Evolutionary conservation across 2,797 vertebrate species (phyloP), one percentile per base, ranked within the genome.

Genomic region (Chiloscyllium punctatum): DNA sequence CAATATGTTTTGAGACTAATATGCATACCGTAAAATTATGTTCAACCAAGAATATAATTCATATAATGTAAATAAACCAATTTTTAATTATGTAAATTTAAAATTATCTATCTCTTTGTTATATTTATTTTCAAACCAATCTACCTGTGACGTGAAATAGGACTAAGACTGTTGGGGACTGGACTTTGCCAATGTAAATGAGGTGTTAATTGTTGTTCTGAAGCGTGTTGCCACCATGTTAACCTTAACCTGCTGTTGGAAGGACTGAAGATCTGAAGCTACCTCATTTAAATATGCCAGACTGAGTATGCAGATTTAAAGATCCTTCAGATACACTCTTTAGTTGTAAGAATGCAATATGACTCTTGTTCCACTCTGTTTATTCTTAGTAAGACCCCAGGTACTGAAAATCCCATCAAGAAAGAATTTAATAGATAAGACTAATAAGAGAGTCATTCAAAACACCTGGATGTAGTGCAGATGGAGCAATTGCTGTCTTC

Each of bases 391-490:
- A 96, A 97, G 96, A 96, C 97, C 96, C 96, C 97, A 98, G 98
- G 98, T 97, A 98, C 98, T 98, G 98, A 98, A 98, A 98, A 98
- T 97, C 98, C 98, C 98, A 98, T 98, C 98, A 99, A 98, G 98
- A 98, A 98, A 98, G 98, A 99, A 98, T 98, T 98, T 98, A 98
- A 98, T 98, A 98, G 98, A 98, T 98, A 99, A 98, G 98, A 98
- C 98, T 99, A 99, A 99, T 99, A 99, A 99, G 98, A 98, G 98
- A 99, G 99, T 99, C 98, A 99, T 98, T 98, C 98, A 98, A 98
- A 99, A 99, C 99, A 99, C 99, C 99, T 99, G 98, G 98, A 98
- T 98, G 98, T 98, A 97, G 97, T 98, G 98, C 98, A 99, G 98
- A 99, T 99, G 98, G 98, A 77, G 98, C 98, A 98, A 98, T 98